Evolutionary conservation across 2,113 vertebrate species (phyloP).

Genomic region (Oreotrochilus melanogaster): DNA sequence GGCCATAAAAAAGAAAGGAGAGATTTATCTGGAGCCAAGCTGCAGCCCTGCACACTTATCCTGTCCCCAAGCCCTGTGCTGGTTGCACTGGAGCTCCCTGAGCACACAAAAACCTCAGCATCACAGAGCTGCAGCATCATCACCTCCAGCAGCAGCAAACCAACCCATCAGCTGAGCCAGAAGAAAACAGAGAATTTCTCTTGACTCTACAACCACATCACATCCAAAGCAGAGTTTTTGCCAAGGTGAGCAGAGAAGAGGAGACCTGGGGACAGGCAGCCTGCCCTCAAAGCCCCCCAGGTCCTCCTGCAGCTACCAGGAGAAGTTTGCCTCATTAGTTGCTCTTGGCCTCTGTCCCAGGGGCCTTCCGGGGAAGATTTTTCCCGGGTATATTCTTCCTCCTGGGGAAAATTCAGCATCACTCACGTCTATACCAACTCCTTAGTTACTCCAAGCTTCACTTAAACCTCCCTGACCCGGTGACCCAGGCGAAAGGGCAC

Average conservation of each 20-base stretch:
- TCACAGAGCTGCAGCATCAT: background rate
- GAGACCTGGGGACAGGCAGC: background rate
- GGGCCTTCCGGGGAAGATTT: conserved; percentile 3
- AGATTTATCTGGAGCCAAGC: background rate
- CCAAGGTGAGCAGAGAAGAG: background rate
- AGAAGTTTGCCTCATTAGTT: conserved; percentile 19
- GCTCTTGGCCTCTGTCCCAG: conserved; percentile 11
- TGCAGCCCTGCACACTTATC: rapidly evolving
- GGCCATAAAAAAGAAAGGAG: background rate
- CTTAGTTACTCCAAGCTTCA: background rate
- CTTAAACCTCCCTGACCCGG: background rate
- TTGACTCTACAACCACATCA: background rate
- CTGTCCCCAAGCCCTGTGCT: background rate
- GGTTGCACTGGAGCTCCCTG: rapidly evolving
- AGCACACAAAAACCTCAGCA: background rate
- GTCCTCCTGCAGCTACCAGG: background rate
- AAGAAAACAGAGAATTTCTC: background rate
- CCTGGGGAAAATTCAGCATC: background rate
- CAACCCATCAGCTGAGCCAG: background rate
- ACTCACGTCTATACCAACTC: background rate
- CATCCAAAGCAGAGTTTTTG: background rate
- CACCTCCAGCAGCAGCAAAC: background rate
- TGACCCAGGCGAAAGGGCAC: background rate
- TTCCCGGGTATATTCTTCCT: conserved; percentile 24
- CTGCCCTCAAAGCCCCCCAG: background rate